Base-by-base conservation (phyloP, 2,888 invertebrate species). In the Drosophila siamana region DNA sequence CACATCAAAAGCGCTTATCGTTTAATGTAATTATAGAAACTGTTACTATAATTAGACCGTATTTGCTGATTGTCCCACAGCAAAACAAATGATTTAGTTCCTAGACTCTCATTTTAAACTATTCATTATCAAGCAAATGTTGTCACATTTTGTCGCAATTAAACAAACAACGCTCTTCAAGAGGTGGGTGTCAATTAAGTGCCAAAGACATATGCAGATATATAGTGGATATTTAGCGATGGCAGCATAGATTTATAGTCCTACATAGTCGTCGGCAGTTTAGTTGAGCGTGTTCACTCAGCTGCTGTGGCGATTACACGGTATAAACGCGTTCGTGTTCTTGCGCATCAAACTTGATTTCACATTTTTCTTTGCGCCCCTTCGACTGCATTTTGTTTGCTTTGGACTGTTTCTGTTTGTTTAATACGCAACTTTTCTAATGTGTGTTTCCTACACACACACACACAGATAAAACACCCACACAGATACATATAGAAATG, bases 391-490 rank as follows among this genome's bases (percentile, higher is more conserved):
- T 54, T 65, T 65, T 70, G 59, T 71, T 64, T 71, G 60, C 60
- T 56, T 62, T 62, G 62, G 46, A 40, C 47, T 65, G 46, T 51
- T 57, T 59, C 48, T 64, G 61, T 61, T 67, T 83, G 65, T 61
- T 68, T 69, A 72, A 63, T 65, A 75, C 64, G 71, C 76, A 79
- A 63, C 66, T 71, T 71, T 80, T 55, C 67, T 64, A 79, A 55
- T 55, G 60, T 56, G 33, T 50, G 44, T 64, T 19, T 6, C 11
- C 13, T 46, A 56, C n/a, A 2, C 11, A 9, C 36, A 41, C 40
- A 2, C 16, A 30, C 33, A 38, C n/a, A 33, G 7, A 28, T 2
- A 19, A 19, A 3, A 22, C 41, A 36, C 48, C 2, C 8, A 16
- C 26, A 38, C n/a, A 33, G 9, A 28, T 1, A 28, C 40, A 7